Conservation (phyloP, 2,888 invertebrate genomes). For the Drosophila anomelani region DNA sequence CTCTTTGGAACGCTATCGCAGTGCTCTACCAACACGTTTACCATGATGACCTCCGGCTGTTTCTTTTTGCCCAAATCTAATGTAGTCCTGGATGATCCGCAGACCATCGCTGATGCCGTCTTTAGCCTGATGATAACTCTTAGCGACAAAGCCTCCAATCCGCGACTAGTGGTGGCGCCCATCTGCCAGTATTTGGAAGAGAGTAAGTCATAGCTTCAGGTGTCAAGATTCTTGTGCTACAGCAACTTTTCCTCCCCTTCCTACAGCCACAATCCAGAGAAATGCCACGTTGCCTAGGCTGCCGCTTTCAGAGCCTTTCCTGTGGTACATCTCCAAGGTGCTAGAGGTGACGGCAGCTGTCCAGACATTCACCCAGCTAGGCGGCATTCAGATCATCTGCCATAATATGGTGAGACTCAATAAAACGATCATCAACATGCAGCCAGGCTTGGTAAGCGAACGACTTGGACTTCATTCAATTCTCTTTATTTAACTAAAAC, state of each 20-base stretch:
- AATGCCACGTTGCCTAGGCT: constrained; percentile 82
- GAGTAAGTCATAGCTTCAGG: constrained; percentile 63
- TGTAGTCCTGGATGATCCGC: constrained; percentile 86
- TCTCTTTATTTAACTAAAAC: too few species aligned
- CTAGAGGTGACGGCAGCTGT: constrained; percentile 91
- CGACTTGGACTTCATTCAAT: background rate
- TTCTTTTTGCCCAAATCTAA: constrained; percentile 82
- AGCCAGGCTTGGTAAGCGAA: constrained; percentile 87
- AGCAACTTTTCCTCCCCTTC: background rate
- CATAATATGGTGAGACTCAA: constrained; percentile 91
- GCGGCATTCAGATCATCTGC: constrained; percentile 90
- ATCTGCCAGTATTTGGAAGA: constrained; percentile 89
- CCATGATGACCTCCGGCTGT: constrained; percentile 87
- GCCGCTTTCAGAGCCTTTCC: constrained; percentile 93
- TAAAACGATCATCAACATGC: constrained; percentile 89
- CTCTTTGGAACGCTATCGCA: constrained; percentile 92
- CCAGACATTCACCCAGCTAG: constrained; percentile 90
- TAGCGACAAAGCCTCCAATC: constrained; percentile 90
- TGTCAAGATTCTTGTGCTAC: too few species aligned
- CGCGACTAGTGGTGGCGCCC: constrained; percentile 91
- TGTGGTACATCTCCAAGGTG: constrained; percentile 92
- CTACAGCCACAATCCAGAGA: constrained; percentile 81
- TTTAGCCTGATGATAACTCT: constrained; percentile 92
- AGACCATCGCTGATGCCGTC: constrained; percentile 94
- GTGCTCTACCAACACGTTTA: constrained; percentile 90